Conservation (phyloP, 2,888 invertebrate species). For the Eupithecia insigniata region DNA sequence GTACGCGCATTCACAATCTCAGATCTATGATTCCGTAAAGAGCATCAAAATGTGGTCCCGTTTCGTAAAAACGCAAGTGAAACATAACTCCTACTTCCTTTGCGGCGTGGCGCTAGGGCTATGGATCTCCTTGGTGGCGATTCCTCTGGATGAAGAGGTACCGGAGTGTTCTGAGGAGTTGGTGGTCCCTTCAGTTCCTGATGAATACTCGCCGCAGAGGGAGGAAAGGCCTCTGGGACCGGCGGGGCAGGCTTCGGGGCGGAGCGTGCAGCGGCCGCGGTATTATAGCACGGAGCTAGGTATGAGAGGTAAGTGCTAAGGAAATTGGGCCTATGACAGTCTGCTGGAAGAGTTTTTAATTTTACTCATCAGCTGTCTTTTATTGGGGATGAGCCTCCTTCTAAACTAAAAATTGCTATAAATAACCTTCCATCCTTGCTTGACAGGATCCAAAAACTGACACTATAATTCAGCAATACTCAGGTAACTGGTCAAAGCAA, state of each 20-base stretch:
- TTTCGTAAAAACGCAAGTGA: slow-evolving; percentile 77
- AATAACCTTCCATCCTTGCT: too few relatives aligned
- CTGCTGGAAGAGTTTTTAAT: background rate
- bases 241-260: slow-evolving; percentile 53
- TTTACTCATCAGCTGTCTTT: background rate
- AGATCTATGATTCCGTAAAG: background rate
- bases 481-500: too few relatives aligned
- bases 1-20: background rate
- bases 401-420: too few relatives aligned
- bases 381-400: background rate
- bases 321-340: background rate
- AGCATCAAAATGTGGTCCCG: slow-evolving; percentile 66
- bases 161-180: slow-evolving; percentile 40
- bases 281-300: slow-evolving; percentile 98
- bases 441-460: too few relatives aligned
- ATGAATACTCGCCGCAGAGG: slow-evolving; percentile 74
- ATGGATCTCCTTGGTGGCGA: slow-evolving; percentile 80
- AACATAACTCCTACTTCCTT: slow-evolving; percentile 84
- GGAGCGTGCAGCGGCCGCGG: slow-evolving; percentile 90
- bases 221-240: slow-evolving; percentile 65
- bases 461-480: too few relatives aligned
- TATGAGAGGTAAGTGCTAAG: slow-evolving; percentile 83
- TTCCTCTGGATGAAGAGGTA: slow-evolving; percentile 73
- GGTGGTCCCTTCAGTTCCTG: slow-evolving; percentile 45
- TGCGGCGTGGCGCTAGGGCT: slow-evolving; percentile 83